Evolutionary conservation across 2,888 invertebrate species (phyloP).

Genomic region (Leptopilina drosophilae): DNA sequence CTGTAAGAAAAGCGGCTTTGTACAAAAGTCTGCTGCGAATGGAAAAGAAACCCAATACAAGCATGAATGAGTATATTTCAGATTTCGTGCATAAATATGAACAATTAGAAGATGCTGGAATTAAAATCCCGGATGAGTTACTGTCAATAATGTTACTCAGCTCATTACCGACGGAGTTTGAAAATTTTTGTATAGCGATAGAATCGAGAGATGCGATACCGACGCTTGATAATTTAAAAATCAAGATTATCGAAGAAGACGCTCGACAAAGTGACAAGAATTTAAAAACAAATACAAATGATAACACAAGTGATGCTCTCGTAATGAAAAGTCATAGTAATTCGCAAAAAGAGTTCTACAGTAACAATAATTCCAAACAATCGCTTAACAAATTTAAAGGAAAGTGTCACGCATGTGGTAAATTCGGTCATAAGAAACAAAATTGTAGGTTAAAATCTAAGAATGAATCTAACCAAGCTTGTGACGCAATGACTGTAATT

Average conservation of each 20-base stretch:
- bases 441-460: too few species aligned
- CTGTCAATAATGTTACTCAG: constrained; percentile 57
- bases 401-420: too few species aligned
- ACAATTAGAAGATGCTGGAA: constrained; percentile 55
- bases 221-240: constrained; percentile 46
- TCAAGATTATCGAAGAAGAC: constrained; percentile 50
- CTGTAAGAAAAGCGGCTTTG: constrained; percentile 52
- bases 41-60: constrained; percentile 44
- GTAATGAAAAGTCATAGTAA: neutral
- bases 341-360: neutral
- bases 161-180: constrained; percentile 53
- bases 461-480: neutral
- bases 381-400: neutral
- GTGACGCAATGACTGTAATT: constrained; percentile 18
- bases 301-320: constrained; percentile 16
- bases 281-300: neutral
- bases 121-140: constrained; percentile 55
- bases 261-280: constrained; percentile 10
- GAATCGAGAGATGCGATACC: constrained; percentile 43
- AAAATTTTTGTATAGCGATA: constrained; percentile 16
- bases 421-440: too few species aligned
- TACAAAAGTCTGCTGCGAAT: constrained; percentile 54
- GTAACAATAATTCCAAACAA: neutral
- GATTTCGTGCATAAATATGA: constrained; percentile 52
- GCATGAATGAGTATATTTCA: constrained; percentile 50